Evolutionary conservation across 1,140 invertebrate genomes (phyloP).

Genomic region (Physella acuta): DNA sequence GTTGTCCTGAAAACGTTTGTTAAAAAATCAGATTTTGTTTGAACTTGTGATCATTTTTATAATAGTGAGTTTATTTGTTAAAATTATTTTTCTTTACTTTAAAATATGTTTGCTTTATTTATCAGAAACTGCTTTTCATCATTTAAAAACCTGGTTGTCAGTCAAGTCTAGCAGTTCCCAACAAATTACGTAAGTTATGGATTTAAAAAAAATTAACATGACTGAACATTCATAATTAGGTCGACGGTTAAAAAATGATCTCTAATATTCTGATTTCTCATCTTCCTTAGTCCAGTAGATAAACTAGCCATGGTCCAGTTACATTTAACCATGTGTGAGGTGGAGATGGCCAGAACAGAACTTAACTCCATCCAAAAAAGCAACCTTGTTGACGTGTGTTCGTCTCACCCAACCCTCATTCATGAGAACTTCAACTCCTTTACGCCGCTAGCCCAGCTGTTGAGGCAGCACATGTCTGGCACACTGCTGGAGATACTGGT

Average conservation of each 20-base stretch:
- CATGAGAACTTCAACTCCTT: constrained; percentile 4
- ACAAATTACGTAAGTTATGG: background rate
- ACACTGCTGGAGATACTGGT: constrained; percentile 21
- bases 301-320: constrained; percentile 24
- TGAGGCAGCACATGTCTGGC: constrained; percentile 14
- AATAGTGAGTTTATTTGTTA: background rate
- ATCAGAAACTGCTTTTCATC: constrained; percentile 10
- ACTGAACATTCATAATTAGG: background rate
- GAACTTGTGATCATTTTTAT: no score
- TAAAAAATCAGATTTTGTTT: no score
- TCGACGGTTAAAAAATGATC: background rate
- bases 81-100: background rate
- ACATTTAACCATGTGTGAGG: constrained; percentile 11
- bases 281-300: constrained; percentile 5
- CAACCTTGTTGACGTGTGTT: constrained; percentile 9
- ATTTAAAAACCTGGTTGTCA: constrained; percentile 16
- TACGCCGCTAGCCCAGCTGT: constrained; percentile 13
- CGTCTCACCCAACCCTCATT: background rate
- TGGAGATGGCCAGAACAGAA: constrained; percentile 10
- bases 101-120: background rate
- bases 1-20: no score
- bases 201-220: background rate
- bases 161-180: background rate
- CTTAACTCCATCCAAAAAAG: constrained; percentile 2
- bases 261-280: background rate